Percentiles rank a stretch among this genome's conserved stretches.
phyloP scores from a whole-genome alignment of 2,888 invertebrate species.

The Scrobipalpa atriplicella region DNA sequence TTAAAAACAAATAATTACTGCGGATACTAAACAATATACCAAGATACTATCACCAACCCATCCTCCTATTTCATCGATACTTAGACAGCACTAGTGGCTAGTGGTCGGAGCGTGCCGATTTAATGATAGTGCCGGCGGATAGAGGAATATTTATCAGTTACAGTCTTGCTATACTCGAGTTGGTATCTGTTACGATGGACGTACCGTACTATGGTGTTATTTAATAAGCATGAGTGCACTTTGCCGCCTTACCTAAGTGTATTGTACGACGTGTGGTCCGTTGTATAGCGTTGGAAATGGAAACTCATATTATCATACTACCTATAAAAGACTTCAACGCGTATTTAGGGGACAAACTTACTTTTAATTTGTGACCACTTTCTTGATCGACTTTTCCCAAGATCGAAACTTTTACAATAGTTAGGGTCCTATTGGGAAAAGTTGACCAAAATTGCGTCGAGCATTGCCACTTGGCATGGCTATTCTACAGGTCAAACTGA shows the following conservation, averaged over 20 bases:
- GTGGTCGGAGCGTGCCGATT: slow-evolving; percentile 60
- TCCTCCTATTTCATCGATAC: background rate
- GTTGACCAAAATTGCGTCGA: too few species aligned
- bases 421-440: too few species aligned
- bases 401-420: too few species aligned
- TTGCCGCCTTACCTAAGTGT: background rate
- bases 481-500: too few species aligned
- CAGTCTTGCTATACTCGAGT: slow-evolving; percentile 8
- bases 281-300: background rate
- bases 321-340: slow-evolving; percentile 5
- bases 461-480: too few species aligned
- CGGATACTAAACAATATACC: background rate
- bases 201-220: background rate
- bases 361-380: too few species aligned
- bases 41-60: background rate
- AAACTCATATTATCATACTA: too few species aligned
- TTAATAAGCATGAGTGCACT: background rate
- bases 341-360: background rate
- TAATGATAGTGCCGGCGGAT: slow-evolving; percentile 51
- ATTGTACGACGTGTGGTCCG: background rate
- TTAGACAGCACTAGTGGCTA: background rate
- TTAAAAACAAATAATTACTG: background rate
- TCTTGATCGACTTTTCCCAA: too few species aligned
- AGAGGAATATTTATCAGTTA: slow-evolving; percentile 34
- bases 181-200: slow-evolving; percentile 13